Evolutionary conservation across 2,113 vertebrate genomes (phyloP), one percentile per base, ranked within the genome.

Genomic region (Festucalex cinctus): DNA sequence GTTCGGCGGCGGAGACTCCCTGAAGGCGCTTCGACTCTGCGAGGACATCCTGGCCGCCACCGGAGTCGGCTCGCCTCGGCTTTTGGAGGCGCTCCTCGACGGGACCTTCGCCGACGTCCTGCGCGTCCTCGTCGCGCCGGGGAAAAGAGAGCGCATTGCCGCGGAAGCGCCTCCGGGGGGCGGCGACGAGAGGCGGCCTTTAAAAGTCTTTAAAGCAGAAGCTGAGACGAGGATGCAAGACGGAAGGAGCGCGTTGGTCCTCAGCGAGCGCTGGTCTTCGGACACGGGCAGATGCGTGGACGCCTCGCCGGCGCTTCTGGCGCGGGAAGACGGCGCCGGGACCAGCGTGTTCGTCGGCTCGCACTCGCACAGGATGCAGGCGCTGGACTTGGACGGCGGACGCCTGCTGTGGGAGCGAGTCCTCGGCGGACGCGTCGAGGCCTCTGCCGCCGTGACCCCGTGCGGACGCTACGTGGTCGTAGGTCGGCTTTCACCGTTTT

Each of bases 251-350:
- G 58, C 1, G 1, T 32, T 94, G 77, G 62, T 60, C 3, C 75
- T 96, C 4, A 4, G n/a, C 0, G 0, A 93, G 77, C 91, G 89
- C 57, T 99, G 97, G 97, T 92, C 83, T 41, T 94, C 94, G 19
- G 93, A 98, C 80, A 95, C 94, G 0, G 92, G 93, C 61, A 93
- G 93, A 71, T 99, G 97, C 77, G 95, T 99, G 36, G 97, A 99
- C 32, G 95, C 97, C 3, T 98, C 97, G 0, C 95, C 97, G 0
- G 85, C 96, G 57, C 41, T 98, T 58, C 9, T 96, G 19, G 20
- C 93, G 35, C 36, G 22, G 44, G 70, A 44, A 8, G 48, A 41
- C 1, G 61, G 0, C 43, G 4, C n/a, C 39, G 22, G 19, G 73
- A 37, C 75, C 0, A 89, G 86, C 0, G 93, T 94, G 0, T 95